These are phyloP conservation scores for Hucho hucho DNA, from an alignment of 2,113 vertebrate species.

Conservation along the genomic window DNA sequence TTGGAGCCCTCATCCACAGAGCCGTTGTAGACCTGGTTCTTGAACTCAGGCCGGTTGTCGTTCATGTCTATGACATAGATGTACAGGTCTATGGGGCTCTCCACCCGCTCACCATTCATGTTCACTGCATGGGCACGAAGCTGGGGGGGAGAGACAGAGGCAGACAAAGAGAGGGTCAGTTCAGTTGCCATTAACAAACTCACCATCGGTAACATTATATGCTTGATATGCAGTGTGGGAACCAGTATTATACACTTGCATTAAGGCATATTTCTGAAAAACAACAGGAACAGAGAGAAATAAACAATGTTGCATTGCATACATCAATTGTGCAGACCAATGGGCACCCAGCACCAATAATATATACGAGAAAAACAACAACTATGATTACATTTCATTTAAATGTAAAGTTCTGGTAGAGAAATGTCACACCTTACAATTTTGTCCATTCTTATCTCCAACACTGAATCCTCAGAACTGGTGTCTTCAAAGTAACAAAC, in stretches of 20 bases:
- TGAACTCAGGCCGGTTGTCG: slow-evolving; percentile 94
- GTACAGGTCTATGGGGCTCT: slow-evolving; percentile 98
- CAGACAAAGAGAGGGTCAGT: background rate
- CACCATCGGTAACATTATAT: too few species aligned
- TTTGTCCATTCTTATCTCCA: slow-evolving; percentile 37
- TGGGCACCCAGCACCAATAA: too few species aligned
- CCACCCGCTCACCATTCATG: slow-evolving; percentile 98
- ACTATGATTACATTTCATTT: too few species aligned
- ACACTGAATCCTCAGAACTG: slow-evolving; percentile 17
- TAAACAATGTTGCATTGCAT: too few species aligned
- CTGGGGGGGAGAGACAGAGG: slow-evolving; percentile 60
- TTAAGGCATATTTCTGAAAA: too few species aligned
- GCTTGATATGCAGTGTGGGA: background rate
- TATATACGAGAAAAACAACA: too few species aligned
- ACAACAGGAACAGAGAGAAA: too few species aligned
- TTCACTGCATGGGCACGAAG: slow-evolving; percentile 94
- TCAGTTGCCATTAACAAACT: background rate
- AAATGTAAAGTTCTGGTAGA: too few species aligned
- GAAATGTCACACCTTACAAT: slow-evolving; percentile 2
- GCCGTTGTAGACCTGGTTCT: slow-evolving; percentile 94
- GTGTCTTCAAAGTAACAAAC: slow-evolving; percentile 35
- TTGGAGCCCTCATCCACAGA: slow-evolving; percentile 95
- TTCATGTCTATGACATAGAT: slow-evolving; percentile 99
- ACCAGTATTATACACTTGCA: background rate
- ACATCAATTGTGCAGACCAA: too few species aligned